These are phyloP conservation scores for Xiphophorus maculatus DNA, from an alignment of 2,113 vertebrate species.

Conservation along the genomic window DNA sequence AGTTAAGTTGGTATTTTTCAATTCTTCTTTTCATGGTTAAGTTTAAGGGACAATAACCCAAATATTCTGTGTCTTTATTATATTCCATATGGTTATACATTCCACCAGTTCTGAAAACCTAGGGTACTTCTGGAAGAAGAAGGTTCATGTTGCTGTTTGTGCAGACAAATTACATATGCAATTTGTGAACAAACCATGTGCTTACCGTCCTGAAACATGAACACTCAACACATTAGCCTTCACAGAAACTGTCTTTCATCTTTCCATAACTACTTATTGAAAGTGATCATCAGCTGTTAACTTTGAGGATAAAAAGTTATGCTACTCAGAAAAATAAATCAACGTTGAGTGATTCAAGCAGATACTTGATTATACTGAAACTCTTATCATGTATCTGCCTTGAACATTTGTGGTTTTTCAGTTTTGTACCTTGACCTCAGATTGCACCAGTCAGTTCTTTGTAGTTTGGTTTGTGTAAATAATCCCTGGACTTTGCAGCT, in stretches of 20 bases:
- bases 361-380: not conserved
- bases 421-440: not conserved
- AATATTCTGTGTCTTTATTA: too few relatives aligned
- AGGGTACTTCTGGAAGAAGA: not conserved
- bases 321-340: not conserved
- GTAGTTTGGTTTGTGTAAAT: slow-evolving; percentile 7
- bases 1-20: too few relatives aligned
- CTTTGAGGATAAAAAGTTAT: too few relatives aligned
- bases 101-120: too few relatives aligned
- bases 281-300: too few relatives aligned
- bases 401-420: not conserved
- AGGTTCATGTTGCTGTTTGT: not conserved
- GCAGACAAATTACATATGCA: not conserved
- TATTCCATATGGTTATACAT: too few relatives aligned
- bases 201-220: not conserved
- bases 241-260: too few relatives aligned
- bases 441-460: not conserved
- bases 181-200: not conserved
- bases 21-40: too few relatives aligned
- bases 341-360: not conserved
- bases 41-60: too few relatives aligned
- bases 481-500: slow-evolving; percentile 64
- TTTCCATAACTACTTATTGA: too few relatives aligned
- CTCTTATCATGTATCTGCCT: not conserved
- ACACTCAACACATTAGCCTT: not conserved